phyloP scores from a whole-genome alignment of 1,140 invertebrate genomes.

The Thereuonema tuberculata region DNA sequence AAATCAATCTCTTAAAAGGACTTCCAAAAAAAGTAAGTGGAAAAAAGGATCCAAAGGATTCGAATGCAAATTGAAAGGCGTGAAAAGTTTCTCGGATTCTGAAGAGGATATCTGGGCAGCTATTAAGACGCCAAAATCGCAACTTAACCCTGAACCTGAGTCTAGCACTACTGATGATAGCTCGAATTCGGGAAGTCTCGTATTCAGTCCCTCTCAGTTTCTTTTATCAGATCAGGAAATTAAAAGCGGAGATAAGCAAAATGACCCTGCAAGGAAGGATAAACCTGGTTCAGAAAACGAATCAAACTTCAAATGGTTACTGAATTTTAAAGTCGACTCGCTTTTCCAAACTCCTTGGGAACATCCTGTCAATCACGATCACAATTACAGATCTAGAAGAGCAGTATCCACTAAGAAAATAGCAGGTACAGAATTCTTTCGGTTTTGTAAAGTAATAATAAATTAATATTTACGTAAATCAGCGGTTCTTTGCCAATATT shows the following conservation, averaged over 20 bases:
- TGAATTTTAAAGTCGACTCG: not conserved
- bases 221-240: too few species aligned
- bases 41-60: not conserved
- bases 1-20: not conserved
- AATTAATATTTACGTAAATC: too few species aligned
- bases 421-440: too few species aligned
- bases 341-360: conserved; percentile 1
- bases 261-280: not conserved
- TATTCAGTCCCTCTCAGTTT: not conserved
- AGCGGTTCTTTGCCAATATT: too few species aligned
- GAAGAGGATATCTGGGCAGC: not conserved
- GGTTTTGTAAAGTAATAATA: too few species aligned
- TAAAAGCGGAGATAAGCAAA: not conserved
- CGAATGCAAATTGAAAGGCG: not conserved
- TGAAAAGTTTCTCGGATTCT: not conserved
- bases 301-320: conserved; percentile 1
- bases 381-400: not conserved
- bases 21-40: not conserved
- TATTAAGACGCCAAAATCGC: not conserved
- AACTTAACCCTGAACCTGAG: not conserved
- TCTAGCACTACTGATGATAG: not conserved
- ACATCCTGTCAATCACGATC: not conserved
- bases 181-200: not conserved
- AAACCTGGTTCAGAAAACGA: not conserved
- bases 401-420: not conserved